Base-by-base conservation (phyloP, 2,113 vertebrate species). In the Varanus salvator region DNA sequence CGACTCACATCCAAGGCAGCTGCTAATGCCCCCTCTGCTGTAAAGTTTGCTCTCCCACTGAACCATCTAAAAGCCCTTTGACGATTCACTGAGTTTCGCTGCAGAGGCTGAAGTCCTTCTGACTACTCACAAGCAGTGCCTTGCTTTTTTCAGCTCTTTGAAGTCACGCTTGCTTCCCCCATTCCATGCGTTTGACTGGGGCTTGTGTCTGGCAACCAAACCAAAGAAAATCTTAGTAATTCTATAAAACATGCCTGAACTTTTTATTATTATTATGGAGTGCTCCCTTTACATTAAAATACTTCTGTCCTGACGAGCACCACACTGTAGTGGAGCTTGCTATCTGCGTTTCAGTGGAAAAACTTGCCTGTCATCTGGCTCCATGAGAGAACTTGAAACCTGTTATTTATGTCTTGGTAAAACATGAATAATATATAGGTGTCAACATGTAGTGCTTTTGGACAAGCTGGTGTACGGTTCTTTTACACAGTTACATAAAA, bases 341-440 rank as follows among this genome's bases (percentile, higher is more conserved):
- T 88, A 74, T 80, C 74, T 50, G 19, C 82, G n/a, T 93, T 94
- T 78, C 91, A 90, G 82, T 1, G 0, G 91, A 72, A 93, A 87
- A 54, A 31, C 78, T 90, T 87, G 50, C 85, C 48, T 87, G 85
- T 87, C 84, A 89, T 74, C 75, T 80, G 76, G 68, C 80, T 91
- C 76, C 57, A 75, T 60, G 54, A 76, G 80, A 87, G 84, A 91
- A 78, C 71, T 90, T 44, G 80, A 80, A 94, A 57, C 80, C 85
- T 89, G 17, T 17, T 77, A 29, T 85, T 94, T 92, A 71, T 29
- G 54, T 87, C 89, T 89, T 60, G n/a, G 82, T 7, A 72, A 92
- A 93, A 81, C 77, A 50, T 92, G 82, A 94, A 92, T 94, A 93
- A 95, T 94, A 78, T 82, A 94, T 77, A 94, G 60, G 6, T 92